A percentile compares a stretch with the other conserved stretches of the same genome.
Conservation (phyloP, 2,797 vertebrate genomes). For the Poliocrania exsul region DNA sequence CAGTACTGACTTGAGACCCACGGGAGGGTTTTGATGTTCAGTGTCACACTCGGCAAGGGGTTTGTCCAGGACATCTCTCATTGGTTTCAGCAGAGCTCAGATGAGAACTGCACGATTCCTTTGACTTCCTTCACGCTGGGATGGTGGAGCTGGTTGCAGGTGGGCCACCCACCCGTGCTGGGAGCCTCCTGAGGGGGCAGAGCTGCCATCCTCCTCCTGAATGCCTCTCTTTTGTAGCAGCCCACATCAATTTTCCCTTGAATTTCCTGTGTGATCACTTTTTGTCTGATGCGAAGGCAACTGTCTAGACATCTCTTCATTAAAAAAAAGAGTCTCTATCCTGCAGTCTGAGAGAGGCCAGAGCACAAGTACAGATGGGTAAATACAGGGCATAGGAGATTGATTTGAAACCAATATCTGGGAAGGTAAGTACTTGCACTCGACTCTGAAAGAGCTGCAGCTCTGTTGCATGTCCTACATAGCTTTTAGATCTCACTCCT, state of each 20-base stretch:
- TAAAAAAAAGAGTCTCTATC: not conserved
- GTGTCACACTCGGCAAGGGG: not conserved
- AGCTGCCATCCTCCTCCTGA: not conserved
- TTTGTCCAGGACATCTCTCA: not conserved
- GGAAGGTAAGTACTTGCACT: constrained; percentile 13
- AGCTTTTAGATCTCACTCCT: not conserved
- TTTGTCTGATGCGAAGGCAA: constrained; percentile 48
- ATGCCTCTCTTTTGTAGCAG: constrained; percentile 16
- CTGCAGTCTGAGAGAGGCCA: constrained; percentile 16
- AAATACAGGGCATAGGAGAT: constrained; percentile 34
- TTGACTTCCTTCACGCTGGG: not conserved
- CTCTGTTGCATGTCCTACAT: not conserved
- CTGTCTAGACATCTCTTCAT: constrained; percentile 63
- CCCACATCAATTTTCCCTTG: constrained; percentile 6
- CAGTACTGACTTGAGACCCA: fast-evolving
- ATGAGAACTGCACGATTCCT: not conserved
- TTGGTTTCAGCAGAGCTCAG: not conserved
- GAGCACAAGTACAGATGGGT: not conserved
- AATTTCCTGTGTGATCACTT: constrained; percentile 40
- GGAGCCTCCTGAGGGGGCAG: not conserved
- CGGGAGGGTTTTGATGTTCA: not conserved
- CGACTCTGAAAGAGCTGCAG: not conserved
- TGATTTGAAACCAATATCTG: constrained; percentile 39
- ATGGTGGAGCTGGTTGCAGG: not conserved
- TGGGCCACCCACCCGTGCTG: not conserved